Evolutionary conservation across 2,888 invertebrate genomes (phyloP), one percentile per base, ranked within the genome.

Genomic region (Amiota communis): DNA sequence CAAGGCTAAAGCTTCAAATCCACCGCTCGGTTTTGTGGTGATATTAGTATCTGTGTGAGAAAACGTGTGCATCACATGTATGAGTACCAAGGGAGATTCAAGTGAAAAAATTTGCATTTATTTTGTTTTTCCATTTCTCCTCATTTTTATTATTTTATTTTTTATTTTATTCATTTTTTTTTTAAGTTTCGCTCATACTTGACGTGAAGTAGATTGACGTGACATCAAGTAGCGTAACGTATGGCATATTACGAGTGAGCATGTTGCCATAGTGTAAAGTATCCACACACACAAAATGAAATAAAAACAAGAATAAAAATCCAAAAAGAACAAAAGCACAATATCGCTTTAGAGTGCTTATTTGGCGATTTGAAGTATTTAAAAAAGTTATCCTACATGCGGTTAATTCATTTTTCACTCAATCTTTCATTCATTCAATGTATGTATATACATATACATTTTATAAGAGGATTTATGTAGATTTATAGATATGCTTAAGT

Each of bases 101-200:
- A 68, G 67, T 53, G 67, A 53, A 23, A 59, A 36, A 68, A 53
- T 68, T 68, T 68, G 67, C 67, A 65, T 65, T 49, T 65, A 53
- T 53, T 53, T 53, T 13, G 36, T 36, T 36, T 36, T 36, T 36
- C 3, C 3, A 23, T 23, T 2, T 23, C 23, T 23, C 23, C 3
- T n/a, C 53, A n/a, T 53, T 53, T 53, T 15, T 8, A 8, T n/a
- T 53, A 15, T 53, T 53, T 53, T 59, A 20, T 59, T 59, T 59
- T 12, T 59, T 59, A 12, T 59, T 59, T 6, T 59, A 1, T 17
- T 59, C 13, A 4, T n/a, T 59, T 17, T 59, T 59, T 11, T 59
- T 6, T 59, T 17, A 53, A 13, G 59, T 10, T 10, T 59, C 36
- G 6, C 36, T 36, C 36, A 11, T 59, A 15, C 59, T 11, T 20